A percentile compares a stretch with the other conserved stretches of the same genome.
Evolutionary conservation across 2,797 vertebrate species (phyloP).

Genomic region (Diplodus sargus): DNA sequence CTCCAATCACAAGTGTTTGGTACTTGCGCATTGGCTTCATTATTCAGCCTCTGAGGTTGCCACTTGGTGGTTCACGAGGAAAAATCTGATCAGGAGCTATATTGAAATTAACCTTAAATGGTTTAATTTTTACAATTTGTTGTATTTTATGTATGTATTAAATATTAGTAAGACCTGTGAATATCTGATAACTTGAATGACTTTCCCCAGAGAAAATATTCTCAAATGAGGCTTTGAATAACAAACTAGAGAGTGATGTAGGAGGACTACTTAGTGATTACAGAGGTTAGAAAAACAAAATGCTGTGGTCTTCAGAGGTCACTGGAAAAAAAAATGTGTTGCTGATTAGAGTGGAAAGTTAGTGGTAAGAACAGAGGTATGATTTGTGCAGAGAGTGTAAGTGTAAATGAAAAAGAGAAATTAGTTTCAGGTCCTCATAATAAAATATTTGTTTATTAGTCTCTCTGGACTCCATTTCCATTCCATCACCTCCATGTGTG

Average conservation of each 20-base stretch:
- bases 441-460: neutral
- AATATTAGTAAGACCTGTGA: neutral
- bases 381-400: neutral
- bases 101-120: too few relatives aligned
- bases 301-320: neutral
- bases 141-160: too few relatives aligned
- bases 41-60: too few relatives aligned
- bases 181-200: neutral
- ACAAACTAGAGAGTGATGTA: neutral
- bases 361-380: neutral
- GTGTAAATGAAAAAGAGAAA: too few relatives aligned
- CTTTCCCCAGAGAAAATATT: too few relatives aligned
- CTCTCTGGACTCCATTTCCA: neutral
- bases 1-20: too few relatives aligned
- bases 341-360: neutral
- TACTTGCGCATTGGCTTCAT: too few relatives aligned
- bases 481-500: neutral
- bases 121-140: too few relatives aligned
- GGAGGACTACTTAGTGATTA: neutral
- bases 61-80: neutral
- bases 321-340: neutral
- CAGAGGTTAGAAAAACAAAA: neutral
- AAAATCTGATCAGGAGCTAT: neutral
- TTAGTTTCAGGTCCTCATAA: neutral
- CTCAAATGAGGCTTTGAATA: neutral